phyloP scores from a whole-genome alignment of 1,140 invertebrate genomes.

The Lineus longissimus region DNA sequence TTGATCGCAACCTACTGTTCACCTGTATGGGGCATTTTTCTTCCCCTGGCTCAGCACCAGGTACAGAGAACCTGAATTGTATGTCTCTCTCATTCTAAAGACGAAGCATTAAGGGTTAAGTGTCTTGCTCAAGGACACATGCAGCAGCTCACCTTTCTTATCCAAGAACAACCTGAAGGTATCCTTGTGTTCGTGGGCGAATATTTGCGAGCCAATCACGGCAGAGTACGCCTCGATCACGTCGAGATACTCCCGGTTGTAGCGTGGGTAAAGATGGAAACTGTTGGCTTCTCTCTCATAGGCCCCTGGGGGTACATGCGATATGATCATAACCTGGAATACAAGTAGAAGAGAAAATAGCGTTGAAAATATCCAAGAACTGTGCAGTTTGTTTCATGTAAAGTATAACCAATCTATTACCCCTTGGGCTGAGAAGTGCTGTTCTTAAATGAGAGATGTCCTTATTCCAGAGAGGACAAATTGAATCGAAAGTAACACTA shows the following conservation, averaged over 20 bases:
- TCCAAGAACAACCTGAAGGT: conserved; percentile 34
- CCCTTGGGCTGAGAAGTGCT: no score
- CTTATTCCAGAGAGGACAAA: no score
- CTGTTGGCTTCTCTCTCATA: conserved; percentile 70
- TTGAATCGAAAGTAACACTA: no score
- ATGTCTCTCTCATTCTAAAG: no score
- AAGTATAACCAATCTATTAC: not conserved
- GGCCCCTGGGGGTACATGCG: conserved; percentile 81
- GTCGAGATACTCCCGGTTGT: conserved; percentile 61
- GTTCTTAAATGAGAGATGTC: no score
- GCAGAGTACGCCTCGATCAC: conserved; percentile 59
- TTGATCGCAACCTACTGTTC: no score
- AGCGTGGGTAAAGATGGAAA: conserved; percentile 43
- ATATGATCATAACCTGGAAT: conserved; percentile 79
- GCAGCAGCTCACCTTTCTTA: conserved; percentile 23
- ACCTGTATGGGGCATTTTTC: no score
- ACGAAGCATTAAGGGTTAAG: no score
- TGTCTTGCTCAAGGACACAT: no score
- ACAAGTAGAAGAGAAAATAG: conserved; percentile 15
- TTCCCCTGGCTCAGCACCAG: no score
- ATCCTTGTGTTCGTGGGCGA: conserved; percentile 46
- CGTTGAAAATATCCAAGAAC: not conserved
- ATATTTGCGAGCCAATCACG: conserved; percentile 33
- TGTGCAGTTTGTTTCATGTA: not conserved
- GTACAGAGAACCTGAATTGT: no score